These are phyloP conservation scores for Kradibia gibbosae DNA, from an alignment of 1,140 invertebrate genomes.

Conservation along the genomic window DNA sequence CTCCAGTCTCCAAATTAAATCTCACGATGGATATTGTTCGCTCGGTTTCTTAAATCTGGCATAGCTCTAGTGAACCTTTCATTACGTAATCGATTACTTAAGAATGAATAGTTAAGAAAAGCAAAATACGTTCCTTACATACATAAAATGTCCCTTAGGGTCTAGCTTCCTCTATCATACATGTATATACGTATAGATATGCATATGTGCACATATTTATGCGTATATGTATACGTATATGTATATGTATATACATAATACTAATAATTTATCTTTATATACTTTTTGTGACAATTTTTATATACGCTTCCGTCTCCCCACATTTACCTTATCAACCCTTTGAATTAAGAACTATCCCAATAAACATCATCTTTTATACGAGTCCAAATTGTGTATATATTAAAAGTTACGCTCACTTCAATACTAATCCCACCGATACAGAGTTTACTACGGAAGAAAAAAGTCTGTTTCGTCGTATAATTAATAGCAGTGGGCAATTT, in stretches of 20 bases:
- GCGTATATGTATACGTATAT: background rate
- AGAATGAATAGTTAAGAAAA: conserved; percentile 20
- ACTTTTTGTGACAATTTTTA: background rate
- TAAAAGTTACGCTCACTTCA: background rate
- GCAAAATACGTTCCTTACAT: conserved; percentile 41
- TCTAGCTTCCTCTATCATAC: conserved; percentile 39
- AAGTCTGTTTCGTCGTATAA: background rate
- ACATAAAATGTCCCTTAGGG: conserved; percentile 11
- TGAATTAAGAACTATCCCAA: background rate
- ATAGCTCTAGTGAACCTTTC: background rate
- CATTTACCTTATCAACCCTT: background rate
- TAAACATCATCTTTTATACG: background rate
- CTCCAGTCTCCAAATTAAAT: background rate
- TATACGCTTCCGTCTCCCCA: background rate
- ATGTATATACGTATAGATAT: background rate
- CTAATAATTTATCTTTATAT: conserved; percentile 12
- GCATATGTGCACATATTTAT: background rate
- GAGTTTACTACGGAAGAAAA: background rate
- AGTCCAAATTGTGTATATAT: background rate
- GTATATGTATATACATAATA: no score
- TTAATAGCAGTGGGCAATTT: background rate
- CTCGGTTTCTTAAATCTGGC: background rate
- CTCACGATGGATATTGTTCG: background rate
- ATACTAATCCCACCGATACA: conserved; percentile 13
- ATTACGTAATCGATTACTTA: background rate